phyloP scores from a whole-genome alignment of 2,888 invertebrate species.

The Phorcus lineatus region DNA sequence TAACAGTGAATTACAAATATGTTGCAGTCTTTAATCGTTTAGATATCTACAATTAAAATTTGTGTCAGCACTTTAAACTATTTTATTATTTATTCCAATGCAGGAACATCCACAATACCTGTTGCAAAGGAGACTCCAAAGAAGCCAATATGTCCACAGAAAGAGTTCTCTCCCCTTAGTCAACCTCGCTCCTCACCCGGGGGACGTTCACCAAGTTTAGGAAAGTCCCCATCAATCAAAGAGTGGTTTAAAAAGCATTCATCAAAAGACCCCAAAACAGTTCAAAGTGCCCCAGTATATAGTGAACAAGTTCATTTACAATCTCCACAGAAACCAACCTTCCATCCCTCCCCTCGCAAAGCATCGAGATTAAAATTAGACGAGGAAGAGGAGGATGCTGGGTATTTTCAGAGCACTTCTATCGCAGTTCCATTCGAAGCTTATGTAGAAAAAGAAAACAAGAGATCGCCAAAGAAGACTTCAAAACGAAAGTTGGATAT shows the following conservation, averaged over 20 bases:
- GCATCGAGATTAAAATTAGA: constrained; percentile 3
- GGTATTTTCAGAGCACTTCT: neutral
- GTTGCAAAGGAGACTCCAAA: constrained; percentile 34
- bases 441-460: constrained; percentile 18
- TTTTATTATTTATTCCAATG: neutral
- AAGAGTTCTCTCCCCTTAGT: neutral
- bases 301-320: constrained; percentile 3
- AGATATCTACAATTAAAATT: too few relatives aligned
- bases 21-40: too few relatives aligned
- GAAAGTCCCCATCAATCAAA: constrained; percentile 53
- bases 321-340: constrained; percentile 8
- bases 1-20: too few relatives aligned
- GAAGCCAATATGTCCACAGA: constrained; percentile 31
- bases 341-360: constrained; percentile 2
- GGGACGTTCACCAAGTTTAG: constrained; percentile 19
- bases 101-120: constrained; percentile 24
- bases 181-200: constrained; percentile 36
- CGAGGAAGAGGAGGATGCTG: neutral
- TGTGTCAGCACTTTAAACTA: too few relatives aligned
- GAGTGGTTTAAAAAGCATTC: constrained; percentile 50
- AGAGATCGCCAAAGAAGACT: neutral
- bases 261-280: constrained; percentile 11
- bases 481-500: constrained; percentile 20
- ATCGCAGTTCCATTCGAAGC: neutral
- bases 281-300: neutral